Evolutionary conservation across 2,888 invertebrate species (phyloP), one percentile per base, ranked within the genome.

Genomic region (Acrobasis suavella): DNA sequence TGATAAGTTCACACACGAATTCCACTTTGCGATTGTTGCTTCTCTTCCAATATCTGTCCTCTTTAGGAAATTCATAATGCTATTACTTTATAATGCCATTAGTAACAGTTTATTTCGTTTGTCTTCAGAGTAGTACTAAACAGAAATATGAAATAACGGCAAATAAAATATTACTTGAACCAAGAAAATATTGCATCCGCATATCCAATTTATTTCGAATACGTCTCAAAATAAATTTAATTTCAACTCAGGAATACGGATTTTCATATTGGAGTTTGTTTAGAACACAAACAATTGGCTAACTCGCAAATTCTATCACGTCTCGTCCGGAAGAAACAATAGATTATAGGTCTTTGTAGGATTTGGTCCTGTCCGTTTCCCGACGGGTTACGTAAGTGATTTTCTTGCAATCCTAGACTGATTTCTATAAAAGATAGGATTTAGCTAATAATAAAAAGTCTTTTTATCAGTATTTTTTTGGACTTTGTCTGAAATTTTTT

Each of bases 251-350:
- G 14, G 9, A 9, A 14, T 10, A 22, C 22, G 17, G 17, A 51
- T 12, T 51, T 52, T 32, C 32, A 32, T 46, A 52, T 52, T 52
- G 52, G 32, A 52, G 22, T 52, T 52, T 22, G 9, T 32, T 32
- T 39, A 55, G 39, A 55, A 55, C 16, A 16, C 12, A 55, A 55
- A 39, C 54, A 38, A 38, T 42, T 56, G 42, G 56, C 10, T 17
- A 42, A 56, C 42, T 56, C 56, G 42, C 56, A 56, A 56, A 42
- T 56, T 56, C 42, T 42, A 42, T 56, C 56, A 16, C 16, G 56
- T 56, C 17, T 9, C 56, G 32, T 16, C 42, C 15, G 56, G 46
- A 56, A 42, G 56, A 56, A 17, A 56, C 42, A 56, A 56, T 42
- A 56, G 17, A 46, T 56, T 56, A n/a, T n/a, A n/a, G 46, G 6